Base-by-base conservation (phyloP, 2,888 invertebrate genomes). In the Galerucella pusilla region DNA sequence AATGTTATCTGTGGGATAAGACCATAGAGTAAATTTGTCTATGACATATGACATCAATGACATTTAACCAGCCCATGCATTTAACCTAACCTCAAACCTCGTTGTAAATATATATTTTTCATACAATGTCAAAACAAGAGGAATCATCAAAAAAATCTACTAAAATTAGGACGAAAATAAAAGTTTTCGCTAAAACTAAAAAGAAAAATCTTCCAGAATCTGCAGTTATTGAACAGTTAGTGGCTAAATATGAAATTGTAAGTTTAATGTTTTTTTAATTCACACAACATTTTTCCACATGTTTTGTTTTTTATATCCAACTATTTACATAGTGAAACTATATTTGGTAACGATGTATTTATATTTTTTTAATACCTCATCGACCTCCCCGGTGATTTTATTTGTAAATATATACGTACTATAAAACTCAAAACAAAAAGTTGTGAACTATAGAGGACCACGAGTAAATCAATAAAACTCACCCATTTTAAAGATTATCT, bases 111-210 rank as follows among this genome's bases (percentile, higher is more conserved):
- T 35, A 5, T 67, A 54, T 16, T 64, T 64, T 35, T 54, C 7
- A 20, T 14, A 64, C 16, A 25, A 14, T 54, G 54, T 67, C 35
- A 57, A 57, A 57, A 20, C 57, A 57, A 57, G 57, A 57, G 11
- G 10, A 57, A 57, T 42, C 35, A 1, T 52, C 52, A 0, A n/a
- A 52, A 52, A 52, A 52, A 52, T 20, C 57, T 57, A 57, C n/a
- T 20, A 57, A 57, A 73, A 80, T 77, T 54, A 84, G 84, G 72
- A 78, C 80, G 28, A 86, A 86, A 82, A 81, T 86, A 25, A 85
- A 85, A 75, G 79, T 85, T n/a, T 87, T 81, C 77, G 81, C 82
- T 12, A 85, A 85, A 69, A 86, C 84, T 77, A 84, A 83, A 73
- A 84, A 83, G 68, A 60, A 79, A 35, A 74, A 78, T 7, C 80